These are phyloP conservation scores for Drosophila seclusa DNA, from an alignment of 2,888 invertebrate species.

Conservation along the genomic window DNA sequence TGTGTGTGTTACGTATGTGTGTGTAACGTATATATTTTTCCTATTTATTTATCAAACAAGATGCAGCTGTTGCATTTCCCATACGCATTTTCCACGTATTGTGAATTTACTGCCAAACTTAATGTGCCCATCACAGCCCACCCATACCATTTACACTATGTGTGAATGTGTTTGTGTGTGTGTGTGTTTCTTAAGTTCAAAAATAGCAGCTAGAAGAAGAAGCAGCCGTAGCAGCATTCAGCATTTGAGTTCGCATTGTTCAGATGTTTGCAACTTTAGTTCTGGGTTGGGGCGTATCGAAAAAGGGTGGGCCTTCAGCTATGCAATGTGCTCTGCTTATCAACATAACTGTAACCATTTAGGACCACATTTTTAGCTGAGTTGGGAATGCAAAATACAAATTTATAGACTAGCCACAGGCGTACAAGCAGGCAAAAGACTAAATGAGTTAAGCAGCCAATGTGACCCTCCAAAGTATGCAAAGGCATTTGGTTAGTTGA, in stretches of 20 bases:
- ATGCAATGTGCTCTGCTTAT: conserved; percentile 42
- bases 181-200: conserved; percentile 42
- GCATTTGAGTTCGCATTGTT: conserved; percentile 51
- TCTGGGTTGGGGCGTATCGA: conserved; percentile 1
- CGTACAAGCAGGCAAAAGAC: conserved; percentile 12
- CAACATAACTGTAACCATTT: conserved; percentile 38
- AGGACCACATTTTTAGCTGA: conserved; percentile 12
- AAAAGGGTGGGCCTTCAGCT: conserved; percentile 37
- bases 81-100: conserved; percentile 68
- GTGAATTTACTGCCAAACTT: conserved; percentile 60
- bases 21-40: conserved; percentile 28
- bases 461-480: conserved; percentile 23
- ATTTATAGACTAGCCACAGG: conserved; percentile 48
- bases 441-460: conserved; percentile 4
- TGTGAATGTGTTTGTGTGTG: conserved; percentile 1
- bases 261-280: conserved; percentile 42
- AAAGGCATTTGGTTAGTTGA: conserved; percentile 8
- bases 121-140: conserved; percentile 36
- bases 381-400: conserved; percentile 34
- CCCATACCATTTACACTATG: not conserved
- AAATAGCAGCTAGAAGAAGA: conserved; percentile 38
- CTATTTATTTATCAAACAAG: conserved; percentile 73
- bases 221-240: conserved; percentile 14
- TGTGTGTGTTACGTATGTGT: not conserved
- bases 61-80: conserved; percentile 76